These are phyloP conservation scores for Tyria jacobaeae DNA, from an alignment of 2,888 invertebrate species.

Conservation along the genomic window DNA sequence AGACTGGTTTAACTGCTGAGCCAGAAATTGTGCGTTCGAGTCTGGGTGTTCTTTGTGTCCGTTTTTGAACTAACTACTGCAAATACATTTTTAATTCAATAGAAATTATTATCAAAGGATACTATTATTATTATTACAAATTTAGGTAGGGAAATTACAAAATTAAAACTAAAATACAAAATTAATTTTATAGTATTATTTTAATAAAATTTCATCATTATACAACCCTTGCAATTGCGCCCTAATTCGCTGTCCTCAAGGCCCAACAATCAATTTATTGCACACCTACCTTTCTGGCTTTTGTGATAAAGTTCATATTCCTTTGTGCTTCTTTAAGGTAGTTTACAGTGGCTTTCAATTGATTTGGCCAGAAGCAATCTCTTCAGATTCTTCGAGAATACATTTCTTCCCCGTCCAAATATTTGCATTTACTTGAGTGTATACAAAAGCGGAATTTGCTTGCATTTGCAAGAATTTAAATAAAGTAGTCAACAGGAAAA, in stretches of 20 bases:
- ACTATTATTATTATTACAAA: too few species aligned
- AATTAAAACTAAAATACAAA: not conserved
- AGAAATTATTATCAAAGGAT: too few species aligned
- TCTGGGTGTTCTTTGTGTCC: not conserved
- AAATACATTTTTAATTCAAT: too few species aligned
- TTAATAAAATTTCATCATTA: not conserved
- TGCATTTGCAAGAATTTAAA: constrained; percentile 66
- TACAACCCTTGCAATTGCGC: not conserved
- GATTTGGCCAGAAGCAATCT: constrained; percentile 73
- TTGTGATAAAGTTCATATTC: constrained; percentile 36
- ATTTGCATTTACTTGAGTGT: constrained; percentile 74
- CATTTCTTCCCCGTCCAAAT: constrained; percentile 67
- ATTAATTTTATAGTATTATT: not conserved
- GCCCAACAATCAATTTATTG: constrained; percentile 13
- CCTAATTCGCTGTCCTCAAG: constrained; percentile 19
- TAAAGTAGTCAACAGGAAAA: constrained; percentile 51
- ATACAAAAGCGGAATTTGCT: constrained; percentile 72
- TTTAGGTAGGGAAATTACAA: too few species aligned
- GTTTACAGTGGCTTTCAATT: constrained; percentile 62
- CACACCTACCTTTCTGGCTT: constrained; percentile 16
- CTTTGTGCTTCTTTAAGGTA: constrained; percentile 21
- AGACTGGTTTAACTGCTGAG: too few species aligned
- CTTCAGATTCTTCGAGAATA: constrained; percentile 68
- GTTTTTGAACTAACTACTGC: not conserved
- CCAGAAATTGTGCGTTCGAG: too few species aligned